phyloP scores from a whole-genome alignment of 2,888 invertebrate genomes.

The Archips crataeganus region DNA sequence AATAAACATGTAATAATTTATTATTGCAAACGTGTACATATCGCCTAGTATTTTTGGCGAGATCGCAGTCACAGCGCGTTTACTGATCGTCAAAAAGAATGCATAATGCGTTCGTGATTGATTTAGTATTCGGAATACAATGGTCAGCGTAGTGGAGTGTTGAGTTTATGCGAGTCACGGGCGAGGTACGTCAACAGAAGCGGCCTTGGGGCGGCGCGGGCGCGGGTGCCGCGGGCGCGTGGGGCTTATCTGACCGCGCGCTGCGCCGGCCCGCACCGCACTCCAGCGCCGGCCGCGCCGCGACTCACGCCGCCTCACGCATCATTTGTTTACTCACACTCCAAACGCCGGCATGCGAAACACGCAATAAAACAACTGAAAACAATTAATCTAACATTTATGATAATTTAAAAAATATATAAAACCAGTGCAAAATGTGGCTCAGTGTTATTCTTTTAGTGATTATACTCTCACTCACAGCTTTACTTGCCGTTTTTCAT shows the following conservation, averaged over 20 bases:
- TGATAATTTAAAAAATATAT: slow-evolving; percentile 46
- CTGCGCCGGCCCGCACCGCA: slow-evolving; percentile 63
- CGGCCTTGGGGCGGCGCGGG: slow-evolving; percentile 65
- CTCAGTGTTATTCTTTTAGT: slow-evolving; percentile 62
- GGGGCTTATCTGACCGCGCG: slow-evolving; percentile 75
- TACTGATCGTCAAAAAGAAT: slow-evolving; percentile 25
- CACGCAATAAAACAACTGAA: slow-evolving; percentile 57
- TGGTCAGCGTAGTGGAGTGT: slow-evolving; percentile 57
- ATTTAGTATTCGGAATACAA: slow-evolving; percentile 67
- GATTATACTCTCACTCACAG: slow-evolving; percentile 59
- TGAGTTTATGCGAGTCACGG: slow-evolving; percentile 76
- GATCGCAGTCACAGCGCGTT: slow-evolving; percentile 23
- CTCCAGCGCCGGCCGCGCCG: slow-evolving; percentile 64
- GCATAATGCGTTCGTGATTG: slow-evolving; percentile 48
- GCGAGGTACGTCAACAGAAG: slow-evolving; percentile 66
- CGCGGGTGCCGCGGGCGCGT: slow-evolving; percentile 51
- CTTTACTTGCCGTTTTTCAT: slow-evolving; percentile 70
- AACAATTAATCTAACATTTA: slow-evolving; percentile 7
- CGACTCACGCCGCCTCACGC: slow-evolving; percentile 52
- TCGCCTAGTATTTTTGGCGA: slow-evolving; percentile 1
- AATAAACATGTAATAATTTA: slow-evolving; percentile 7
- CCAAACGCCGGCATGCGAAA: slow-evolving; percentile 70
- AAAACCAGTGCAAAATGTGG: slow-evolving; percentile 60
- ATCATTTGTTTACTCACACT: slow-evolving; percentile 69
- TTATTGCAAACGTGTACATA: slow-evolving; percentile 21